phyloP scores from a whole-genome alignment of 1,140 invertebrate species.

The Caerostris darwini region DNA sequence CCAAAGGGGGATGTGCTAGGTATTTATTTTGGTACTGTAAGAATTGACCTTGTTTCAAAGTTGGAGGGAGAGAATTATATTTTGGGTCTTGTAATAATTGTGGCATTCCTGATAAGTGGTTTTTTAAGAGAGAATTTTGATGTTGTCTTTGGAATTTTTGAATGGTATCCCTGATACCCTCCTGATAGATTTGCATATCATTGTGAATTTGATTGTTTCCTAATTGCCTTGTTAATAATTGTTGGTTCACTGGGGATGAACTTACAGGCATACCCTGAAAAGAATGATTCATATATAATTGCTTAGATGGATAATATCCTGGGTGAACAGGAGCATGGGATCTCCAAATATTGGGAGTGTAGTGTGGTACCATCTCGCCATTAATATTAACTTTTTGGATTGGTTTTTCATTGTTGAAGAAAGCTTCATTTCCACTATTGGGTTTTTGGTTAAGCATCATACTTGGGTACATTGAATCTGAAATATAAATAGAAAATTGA shows the following conservation, averaged over 20 bases:
- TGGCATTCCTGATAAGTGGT: not conserved
- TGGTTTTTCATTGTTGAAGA: not conserved
- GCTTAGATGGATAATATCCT: not conserved
- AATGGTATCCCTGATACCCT: not conserved
- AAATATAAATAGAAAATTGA: not conserved
- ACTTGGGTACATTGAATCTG: not conserved
- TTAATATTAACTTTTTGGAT: not conserved
- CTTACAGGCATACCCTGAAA: not conserved
- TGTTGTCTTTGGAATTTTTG: conserved; percentile 19
- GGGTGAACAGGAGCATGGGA: not conserved
- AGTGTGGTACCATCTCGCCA: not conserved
- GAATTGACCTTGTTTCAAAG: too few relatives aligned
- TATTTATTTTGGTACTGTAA: not conserved
- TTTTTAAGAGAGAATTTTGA: conserved; percentile 12
- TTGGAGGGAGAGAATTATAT: not conserved
- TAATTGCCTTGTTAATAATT: not conserved
- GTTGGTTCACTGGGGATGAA: not conserved
- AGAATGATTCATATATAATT: not conserved
- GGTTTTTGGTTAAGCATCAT: not conserved
- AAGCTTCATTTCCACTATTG: not conserved
- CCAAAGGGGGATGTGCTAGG: not conserved
- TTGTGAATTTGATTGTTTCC: not conserved
- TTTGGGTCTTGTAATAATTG: not conserved
- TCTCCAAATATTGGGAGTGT: not conserved
- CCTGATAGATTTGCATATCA: not conserved